Evolutionary conservation across 2,888 invertebrate species (phyloP), one percentile per base, ranked within the genome.

Genomic region (Polydesmus complanatus): DNA sequence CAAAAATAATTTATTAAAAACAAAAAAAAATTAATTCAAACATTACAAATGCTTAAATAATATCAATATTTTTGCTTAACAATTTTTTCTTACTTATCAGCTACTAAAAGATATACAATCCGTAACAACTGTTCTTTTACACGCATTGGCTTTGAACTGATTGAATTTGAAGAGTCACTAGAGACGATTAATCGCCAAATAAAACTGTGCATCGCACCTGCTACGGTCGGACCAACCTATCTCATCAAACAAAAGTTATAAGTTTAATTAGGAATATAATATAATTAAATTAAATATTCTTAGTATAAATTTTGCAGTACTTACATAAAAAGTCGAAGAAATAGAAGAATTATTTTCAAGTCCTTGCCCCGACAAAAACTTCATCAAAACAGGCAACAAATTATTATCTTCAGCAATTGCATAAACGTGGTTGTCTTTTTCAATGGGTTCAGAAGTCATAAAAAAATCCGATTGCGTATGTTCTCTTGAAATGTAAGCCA

Each of bases 221-320:
- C 85, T 67, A 85, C 80, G 64, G 84, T 83, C 19, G 86, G 86
- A 5, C 88, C 88, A 67, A 84, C 85, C 85, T 86, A 67, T n/a
- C n/a, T n/a, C n/a, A n/a, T n/a, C 48, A 67, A 53, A 49, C 63
- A 61, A 27, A 27, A 25, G 8, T 61, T 58, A 49, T 47, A 37
- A 58, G 5, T 3, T 23, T 49, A n/a, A 25, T 55, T 5, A 53
- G 22, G 21, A 21, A 27, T 23, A 57, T 8, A 56, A 55, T n/a
- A 3, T 3, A 18, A 18, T 27, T 25, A 51, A 52, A 3, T 23
- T 49, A 49, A 48, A n/a, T n/a, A n/a, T n/a, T n/a, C n/a, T n/a
- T n/a, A n/a, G n/a, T n/a, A n/a, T n/a, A n/a, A n/a, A n/a, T n/a
- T n/a, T n/a, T n/a, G n/a, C n/a, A n/a, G n/a, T n/a, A 22, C 54